phyloP scores from a whole-genome alignment of 2,113 vertebrate species.

The Terrapene triunguis region DNA sequence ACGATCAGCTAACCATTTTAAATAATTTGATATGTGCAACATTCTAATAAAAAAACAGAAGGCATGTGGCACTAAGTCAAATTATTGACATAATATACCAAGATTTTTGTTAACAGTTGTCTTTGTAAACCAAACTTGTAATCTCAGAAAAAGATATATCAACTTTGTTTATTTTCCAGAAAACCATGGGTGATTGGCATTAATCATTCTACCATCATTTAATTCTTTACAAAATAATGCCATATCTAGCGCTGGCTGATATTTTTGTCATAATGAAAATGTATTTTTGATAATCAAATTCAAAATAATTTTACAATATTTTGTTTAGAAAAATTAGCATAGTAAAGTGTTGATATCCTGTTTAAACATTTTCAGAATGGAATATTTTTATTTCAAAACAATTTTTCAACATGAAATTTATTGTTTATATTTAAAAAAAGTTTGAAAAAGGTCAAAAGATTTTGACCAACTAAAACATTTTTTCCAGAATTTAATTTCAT shows the following conservation, averaged over 20 bases:
- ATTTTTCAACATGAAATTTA: background rate
- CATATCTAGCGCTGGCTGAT: background rate
- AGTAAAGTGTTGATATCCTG: background rate
- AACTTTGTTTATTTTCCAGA: background rate
- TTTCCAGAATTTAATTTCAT: background rate
- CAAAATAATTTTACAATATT: background rate
- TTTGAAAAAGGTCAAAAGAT: background rate
- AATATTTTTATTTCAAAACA: background rate
- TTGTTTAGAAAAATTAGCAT: background rate
- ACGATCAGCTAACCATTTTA: background rate
- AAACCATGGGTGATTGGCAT: background rate
- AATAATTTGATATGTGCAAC: background rate
- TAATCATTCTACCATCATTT: background rate
- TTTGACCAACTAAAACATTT: background rate
- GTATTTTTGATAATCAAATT: background rate
- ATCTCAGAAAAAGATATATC: background rate
- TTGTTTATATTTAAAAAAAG: background rate
- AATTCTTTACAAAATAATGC: background rate
- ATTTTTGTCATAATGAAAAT: background rate
- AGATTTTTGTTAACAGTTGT: no score
- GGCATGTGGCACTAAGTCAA: background rate
- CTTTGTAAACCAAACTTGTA: background rate
- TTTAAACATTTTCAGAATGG: background rate
- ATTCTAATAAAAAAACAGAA: background rate
- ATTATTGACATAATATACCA: background rate